A percentile compares a stretch with the other conserved stretches of the same genome.
Conservation (phyloP, 2,113 vertebrate genomes). For the Ondatra zibethicus region DNA sequence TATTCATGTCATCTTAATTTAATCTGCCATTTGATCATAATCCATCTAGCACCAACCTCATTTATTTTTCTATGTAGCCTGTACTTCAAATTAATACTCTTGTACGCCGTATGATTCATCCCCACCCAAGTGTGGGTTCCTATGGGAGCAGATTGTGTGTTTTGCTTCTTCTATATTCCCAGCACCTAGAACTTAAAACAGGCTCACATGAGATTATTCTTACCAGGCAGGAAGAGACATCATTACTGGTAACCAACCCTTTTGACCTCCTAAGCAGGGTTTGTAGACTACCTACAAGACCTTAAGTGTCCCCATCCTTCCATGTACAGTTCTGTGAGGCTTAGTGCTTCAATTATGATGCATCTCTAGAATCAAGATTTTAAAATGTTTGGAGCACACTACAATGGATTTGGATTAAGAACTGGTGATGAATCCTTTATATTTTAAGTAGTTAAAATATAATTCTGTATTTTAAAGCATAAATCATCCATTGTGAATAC, state of each 20-base stretch:
- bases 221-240: neutral
- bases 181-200: neutral
- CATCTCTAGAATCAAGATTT: neutral
- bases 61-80: neutral
- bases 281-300: neutral
- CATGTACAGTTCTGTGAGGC: neutral
- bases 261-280: neutral
- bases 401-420: neutral
- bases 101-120: neutral
- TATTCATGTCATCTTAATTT: neutral
- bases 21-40: neutral
- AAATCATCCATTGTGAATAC: constrained; percentile 56
- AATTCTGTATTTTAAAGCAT: constrained; percentile 64
- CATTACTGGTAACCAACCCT: neutral
- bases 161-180: neutral
- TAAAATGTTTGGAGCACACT: neutral
- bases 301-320: neutral
- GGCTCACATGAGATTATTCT: neutral
- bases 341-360: neutral
- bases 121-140: neutral
- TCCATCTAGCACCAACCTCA: neutral
- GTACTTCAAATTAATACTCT: neutral
- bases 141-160: neutral
- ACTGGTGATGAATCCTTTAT: neutral
- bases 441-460: neutral